Percentiles rank a stretch among this genome's conserved stretches.
Evolutionary conservation across 37 sponge, comb jelly and placozoan species (phyloP).

Genomic region (Oscarella lobularis): DNA sequence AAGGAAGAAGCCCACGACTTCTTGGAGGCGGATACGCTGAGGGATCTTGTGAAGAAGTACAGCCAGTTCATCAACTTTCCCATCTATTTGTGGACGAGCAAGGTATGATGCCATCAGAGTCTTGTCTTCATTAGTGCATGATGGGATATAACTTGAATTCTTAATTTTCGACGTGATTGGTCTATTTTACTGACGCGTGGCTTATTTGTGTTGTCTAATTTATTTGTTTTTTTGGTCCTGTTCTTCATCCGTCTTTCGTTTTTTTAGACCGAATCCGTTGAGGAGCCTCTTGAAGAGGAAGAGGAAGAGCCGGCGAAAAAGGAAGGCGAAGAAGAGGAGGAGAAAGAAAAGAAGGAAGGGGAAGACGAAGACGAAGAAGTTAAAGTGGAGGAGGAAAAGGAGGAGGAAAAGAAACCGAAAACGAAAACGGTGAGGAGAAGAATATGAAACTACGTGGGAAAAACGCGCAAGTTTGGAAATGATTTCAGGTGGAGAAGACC

Average conservation of each 20-base stretch:
- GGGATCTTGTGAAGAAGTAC: constrained; percentile 80
- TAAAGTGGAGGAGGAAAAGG: constrained; percentile 42
- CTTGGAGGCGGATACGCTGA: constrained; percentile 56
- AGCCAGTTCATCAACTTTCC: constrained; percentile 99
- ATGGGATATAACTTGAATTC: too few relatives aligned
- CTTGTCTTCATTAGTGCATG: too few relatives aligned
- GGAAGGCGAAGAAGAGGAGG: constrained; percentile 12
- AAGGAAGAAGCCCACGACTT: constrained; percentile 94
- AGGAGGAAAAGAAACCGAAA: constrained; percentile 85
- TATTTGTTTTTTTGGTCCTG: background rate
- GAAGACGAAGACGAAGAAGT: constrained; percentile 50
- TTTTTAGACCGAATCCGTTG: constrained; percentile 62
- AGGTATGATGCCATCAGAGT: too few relatives aligned
- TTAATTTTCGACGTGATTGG: too few relatives aligned
- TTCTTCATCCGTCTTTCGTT: background rate
- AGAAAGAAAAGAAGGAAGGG: constrained; percentile 25
- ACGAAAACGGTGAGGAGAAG: constrained; percentile 51
- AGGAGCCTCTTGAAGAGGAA: constrained; percentile 77
- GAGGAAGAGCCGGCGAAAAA: constrained; percentile 21
- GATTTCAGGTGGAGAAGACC: constrained; percentile 84
- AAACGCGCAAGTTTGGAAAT: background rate
- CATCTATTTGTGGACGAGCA: constrained; percentile 97
- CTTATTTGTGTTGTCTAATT: background rate
- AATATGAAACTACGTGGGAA: too few relatives aligned
- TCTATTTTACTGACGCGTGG: too few relatives aligned